Conservation (phyloP, 2,888 invertebrate genomes). For the Melanotus villosus region DNA sequence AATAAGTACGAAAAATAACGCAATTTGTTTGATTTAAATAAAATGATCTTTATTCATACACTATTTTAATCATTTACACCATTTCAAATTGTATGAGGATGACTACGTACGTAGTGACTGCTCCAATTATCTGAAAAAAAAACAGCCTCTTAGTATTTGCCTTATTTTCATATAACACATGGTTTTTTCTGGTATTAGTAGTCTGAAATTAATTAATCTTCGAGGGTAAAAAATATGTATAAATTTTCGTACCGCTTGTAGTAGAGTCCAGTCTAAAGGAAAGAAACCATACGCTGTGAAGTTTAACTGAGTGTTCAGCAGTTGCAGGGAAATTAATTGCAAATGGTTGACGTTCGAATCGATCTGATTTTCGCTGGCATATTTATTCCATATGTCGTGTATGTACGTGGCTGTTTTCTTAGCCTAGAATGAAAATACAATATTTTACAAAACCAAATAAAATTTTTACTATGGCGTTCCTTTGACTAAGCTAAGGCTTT, state of each 20-base stretch:
- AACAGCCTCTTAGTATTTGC: too few relatives aligned
- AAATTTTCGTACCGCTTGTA: constrained; percentile 43
- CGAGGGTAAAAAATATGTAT: background rate
- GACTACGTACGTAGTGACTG: constrained; percentile 50
- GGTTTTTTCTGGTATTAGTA: too few relatives aligned
- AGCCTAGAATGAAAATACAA: constrained; percentile 40
- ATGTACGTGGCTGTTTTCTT: constrained; percentile 46
- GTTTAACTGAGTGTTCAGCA: constrained; percentile 44
- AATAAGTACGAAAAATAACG: too few relatives aligned
- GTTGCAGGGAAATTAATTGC: constrained; percentile 48
- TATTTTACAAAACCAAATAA: too few relatives aligned
- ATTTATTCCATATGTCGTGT: constrained; percentile 52
- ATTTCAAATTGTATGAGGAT: constrained; percentile 51
- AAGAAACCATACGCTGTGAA: constrained; percentile 51
- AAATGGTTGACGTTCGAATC: constrained; percentile 43
- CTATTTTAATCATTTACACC: too few relatives aligned
- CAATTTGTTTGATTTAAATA: too few relatives aligned
- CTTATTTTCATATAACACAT: too few relatives aligned
- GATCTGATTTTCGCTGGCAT: constrained; percentile 43
- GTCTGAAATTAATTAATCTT: background rate
- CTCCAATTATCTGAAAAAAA: constrained; percentile 46
- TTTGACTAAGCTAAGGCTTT: too few relatives aligned
- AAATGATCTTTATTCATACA: too few relatives aligned
- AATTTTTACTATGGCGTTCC: too few relatives aligned
- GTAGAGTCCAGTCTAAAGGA: constrained; percentile 50